Evolutionary conservation across 2,888 invertebrate species (phyloP), one percentile per base, ranked within the genome.

Genomic region (Stenolophus ochropezus): DNA sequence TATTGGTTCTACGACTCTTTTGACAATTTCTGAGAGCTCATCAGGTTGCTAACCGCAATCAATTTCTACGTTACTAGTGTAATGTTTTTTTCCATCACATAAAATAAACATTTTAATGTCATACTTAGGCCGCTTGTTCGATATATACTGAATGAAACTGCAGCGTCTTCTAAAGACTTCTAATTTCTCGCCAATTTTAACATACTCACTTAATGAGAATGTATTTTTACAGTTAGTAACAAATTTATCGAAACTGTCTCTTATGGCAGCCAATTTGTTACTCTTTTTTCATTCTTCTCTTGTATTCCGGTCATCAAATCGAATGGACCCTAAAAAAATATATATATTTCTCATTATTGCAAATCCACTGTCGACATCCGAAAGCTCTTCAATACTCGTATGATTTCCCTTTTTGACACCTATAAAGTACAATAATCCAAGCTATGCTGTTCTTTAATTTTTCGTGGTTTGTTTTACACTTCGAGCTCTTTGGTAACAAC

Each of bases 331-430:
- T n/a, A 58, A 23, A 2, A 58, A 25, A 58, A 58, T 20, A 23
- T n/a, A 25, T n/a, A 58, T 21, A 21, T 73, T 83, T 85, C 84
- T 71, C 83, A 85, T 85, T 82, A 82, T 83, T 83, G 86, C 85
- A 42, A 85, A 71, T 20, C 85, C 84, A 21, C 85, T 84, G 73
- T 85, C 83, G 75, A 75, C 82, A 33, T 84, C 84, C 84, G 84
- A 86, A 69, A 86, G 82, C 79, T 85, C 84, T 80, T 85, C 84
- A 42, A 85, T 83, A 78, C 71, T 83, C 53, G 61, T 61, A 61
- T 61, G 61, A 61, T 27, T 61, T 16, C 25, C n/a, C 21, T 61
- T 61, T 61, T 74, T 74, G 18, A 42, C 47, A 49, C 74, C 51
- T 49, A 49, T 49, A 74, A 74, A 18, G 18, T 74, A 47, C 20